A percentile compares a stretch with the other conserved stretches of the same genome.
These are phyloP conservation scores for Dipodomys spectabilis DNA, from an alignment of 2,113 vertebrate genomes.

Conservation along the genomic window DNA sequence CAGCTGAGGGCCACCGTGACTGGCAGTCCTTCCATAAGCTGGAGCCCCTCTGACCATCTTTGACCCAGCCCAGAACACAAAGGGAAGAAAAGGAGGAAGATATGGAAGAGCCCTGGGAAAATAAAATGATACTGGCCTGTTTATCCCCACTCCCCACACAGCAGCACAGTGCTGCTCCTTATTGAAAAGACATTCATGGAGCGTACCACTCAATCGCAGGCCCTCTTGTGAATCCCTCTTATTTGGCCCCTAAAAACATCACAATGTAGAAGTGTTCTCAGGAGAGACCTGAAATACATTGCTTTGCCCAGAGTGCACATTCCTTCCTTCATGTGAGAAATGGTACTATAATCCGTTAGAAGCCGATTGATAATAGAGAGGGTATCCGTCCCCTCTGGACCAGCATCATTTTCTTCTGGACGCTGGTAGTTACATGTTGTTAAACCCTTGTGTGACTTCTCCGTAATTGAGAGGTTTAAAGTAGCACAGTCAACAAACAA, in stretches of 20 bases:
- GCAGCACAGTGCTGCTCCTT: neutral
- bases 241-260: neutral
- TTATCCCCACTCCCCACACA: neutral
- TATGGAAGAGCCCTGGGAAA: neutral
- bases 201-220: neutral
- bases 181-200: neutral
- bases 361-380: neutral
- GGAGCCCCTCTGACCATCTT: neutral
- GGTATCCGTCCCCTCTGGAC: neutral
- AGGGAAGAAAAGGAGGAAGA: neutral
- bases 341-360: neutral
- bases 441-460: neutral
- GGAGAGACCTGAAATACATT: neutral
- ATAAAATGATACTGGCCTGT: neutral
- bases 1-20: no score
- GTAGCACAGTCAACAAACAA: slow-evolving; percentile 5
- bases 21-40: neutral
- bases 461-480: slow-evolving; percentile 5
- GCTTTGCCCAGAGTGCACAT: neutral
- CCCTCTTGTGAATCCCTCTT: neutral
- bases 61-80: neutral
- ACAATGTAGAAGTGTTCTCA: neutral
- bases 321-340: neutral
- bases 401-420: neutral
- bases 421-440: neutral